Percentiles rank a stretch among this genome's conserved stretches.
Conservation (phyloP, 2,888 invertebrate species). For the Lomographa bimaculata region DNA sequence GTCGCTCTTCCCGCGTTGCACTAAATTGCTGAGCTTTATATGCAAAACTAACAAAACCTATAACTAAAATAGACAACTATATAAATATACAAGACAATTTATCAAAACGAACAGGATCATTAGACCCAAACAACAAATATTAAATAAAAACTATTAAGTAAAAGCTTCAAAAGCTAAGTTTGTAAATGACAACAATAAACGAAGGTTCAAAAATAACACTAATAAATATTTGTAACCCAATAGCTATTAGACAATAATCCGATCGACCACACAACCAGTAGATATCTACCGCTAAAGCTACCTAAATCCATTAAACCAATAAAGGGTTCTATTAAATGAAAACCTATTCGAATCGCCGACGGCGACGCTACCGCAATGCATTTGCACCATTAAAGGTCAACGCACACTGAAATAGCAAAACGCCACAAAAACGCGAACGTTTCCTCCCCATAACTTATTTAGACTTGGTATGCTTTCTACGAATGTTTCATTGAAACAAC, state of each 20-base stretch:
- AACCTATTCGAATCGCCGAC: conserved; percentile 74
- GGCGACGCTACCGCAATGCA: conserved; percentile 55
- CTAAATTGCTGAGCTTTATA: no score
- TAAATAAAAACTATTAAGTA: no score
- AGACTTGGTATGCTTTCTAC: conserved; percentile 7
- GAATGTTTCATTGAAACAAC: conserved; percentile 8
- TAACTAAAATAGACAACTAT: no score
- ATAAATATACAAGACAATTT: no score
- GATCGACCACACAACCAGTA: conserved; percentile 42
- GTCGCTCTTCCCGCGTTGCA: no score
- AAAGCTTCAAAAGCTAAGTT: no score
- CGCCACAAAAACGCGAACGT: conserved; percentile 21
- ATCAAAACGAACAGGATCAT: no score
- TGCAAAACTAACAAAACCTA: no score
- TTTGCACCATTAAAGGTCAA: conserved; percentile 48
- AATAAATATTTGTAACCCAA: not conserved
- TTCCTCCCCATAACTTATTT: conserved; percentile 10
- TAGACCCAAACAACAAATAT: no score
- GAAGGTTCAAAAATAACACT: no score
- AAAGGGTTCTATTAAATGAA: conserved; percentile 78
- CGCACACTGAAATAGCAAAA: conserved; percentile 42
- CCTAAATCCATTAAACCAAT: conserved; percentile 79
- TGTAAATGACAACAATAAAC: no score
- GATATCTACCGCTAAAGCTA: conserved; percentile 49
- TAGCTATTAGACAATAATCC: conserved; percentile 17